phyloP scores from a whole-genome alignment of 1,140 invertebrate genomes.

The Kradibia gibbosae region DNA sequence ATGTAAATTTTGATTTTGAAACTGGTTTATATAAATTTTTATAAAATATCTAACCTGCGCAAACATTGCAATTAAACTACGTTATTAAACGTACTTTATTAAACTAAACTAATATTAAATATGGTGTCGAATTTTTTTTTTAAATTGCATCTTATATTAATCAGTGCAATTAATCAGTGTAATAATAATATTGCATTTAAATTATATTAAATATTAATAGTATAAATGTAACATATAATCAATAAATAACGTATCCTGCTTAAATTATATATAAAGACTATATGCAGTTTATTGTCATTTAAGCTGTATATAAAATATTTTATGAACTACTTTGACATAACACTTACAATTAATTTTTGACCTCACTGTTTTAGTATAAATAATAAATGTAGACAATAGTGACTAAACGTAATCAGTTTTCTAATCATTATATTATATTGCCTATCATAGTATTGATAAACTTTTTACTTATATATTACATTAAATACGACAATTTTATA shows the following conservation, averaged over 20 bases:
- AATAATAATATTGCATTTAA: conserved; percentile 2
- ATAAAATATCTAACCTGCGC: too few species aligned
- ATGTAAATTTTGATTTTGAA: too few species aligned
- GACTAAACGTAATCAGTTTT: conserved; percentile 16
- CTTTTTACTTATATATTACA: neutral
- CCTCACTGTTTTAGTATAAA: conserved; percentile 13
- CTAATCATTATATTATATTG: conserved; percentile 1
- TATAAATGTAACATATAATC: neutral
- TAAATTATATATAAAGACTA: conserved; percentile 11
- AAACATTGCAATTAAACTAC: too few species aligned
- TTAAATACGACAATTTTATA: conserved; percentile 13
- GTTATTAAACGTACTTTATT: too few species aligned
- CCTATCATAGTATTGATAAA: conserved; percentile 43
- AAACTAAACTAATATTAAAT: too few species aligned
- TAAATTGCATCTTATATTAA: neutral
- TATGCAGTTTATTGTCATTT: conserved; percentile 31
- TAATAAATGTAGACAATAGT: neutral
- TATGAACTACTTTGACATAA: neutral
- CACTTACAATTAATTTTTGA: conserved; percentile 16
- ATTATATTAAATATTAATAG: neutral
- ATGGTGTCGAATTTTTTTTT: too few species aligned
- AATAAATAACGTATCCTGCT: conserved; percentile 3
- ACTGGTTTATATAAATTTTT: neutral
- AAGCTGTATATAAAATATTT: neutral
- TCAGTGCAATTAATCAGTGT: too few species aligned